phyloP scores from a whole-genome alignment of 2,888 invertebrate genomes.

The Volucella inanis region DNA sequence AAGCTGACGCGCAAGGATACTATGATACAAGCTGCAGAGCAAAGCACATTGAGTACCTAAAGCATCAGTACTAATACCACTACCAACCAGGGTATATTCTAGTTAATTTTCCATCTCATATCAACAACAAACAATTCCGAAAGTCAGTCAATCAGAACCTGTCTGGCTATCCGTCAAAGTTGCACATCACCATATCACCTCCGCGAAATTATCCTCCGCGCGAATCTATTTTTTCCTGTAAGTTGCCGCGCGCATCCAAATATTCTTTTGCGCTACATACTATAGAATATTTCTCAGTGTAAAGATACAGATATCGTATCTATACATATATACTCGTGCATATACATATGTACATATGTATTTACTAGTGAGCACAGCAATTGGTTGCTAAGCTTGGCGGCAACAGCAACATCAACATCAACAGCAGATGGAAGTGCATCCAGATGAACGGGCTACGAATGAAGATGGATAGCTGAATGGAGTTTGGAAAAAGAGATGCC shows the following conservation, averaged over 20 bases:
- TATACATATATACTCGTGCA: conserved; percentile 10
- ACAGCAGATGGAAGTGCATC: conserved; percentile 55
- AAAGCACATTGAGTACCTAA: background rate
- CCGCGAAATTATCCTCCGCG: conserved; percentile 75
- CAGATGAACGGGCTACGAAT: conserved; percentile 65
- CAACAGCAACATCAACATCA: background rate
- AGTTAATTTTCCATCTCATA: conserved; percentile 76
- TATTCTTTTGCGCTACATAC: conserved; percentile 57
- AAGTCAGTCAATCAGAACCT: conserved; percentile 77
- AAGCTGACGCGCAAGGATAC: conserved; percentile 66
- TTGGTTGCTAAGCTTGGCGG: conserved; percentile 37
- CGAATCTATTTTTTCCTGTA: conserved; percentile 65
- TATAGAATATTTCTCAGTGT: conserved; percentile 56
- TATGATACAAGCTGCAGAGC: background rate
- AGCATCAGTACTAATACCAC: conserved; percentile 12
- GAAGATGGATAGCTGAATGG: conserved; percentile 75
- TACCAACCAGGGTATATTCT: conserved; percentile 51
- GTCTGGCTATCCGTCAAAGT: conserved; percentile 76
- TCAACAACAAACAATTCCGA: conserved; percentile 76
- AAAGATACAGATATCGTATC: conserved; percentile 24
- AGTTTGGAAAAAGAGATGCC: conserved; percentile 65
- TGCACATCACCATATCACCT: conserved; percentile 76
- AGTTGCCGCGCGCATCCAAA: conserved; percentile 69
- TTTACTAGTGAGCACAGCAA: conserved; percentile 4
- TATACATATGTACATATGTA: conserved; percentile 3